Percentiles rank a stretch among this genome's conserved stretches.
Evolutionary conservation across 1,140 invertebrate species (phyloP).

Genomic region (Propsilocerus akamusi): DNA sequence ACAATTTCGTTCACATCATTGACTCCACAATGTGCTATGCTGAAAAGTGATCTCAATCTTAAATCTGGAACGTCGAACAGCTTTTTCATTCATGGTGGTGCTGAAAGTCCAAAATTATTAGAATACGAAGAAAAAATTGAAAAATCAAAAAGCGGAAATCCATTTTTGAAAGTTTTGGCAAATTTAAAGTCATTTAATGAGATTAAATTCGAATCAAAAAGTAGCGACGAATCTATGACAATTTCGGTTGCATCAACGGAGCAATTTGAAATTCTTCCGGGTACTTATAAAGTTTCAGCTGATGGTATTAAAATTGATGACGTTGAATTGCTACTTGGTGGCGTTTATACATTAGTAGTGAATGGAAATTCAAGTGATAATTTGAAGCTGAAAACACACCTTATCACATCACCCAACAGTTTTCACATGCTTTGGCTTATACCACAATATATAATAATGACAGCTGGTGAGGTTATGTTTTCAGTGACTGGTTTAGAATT

Average conservation of each 20-base stretch:
- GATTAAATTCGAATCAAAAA: neutral
- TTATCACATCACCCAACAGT: constrained; percentile 38
- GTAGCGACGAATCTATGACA: neutral
- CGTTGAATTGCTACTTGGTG: constrained; percentile 28
- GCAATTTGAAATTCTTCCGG: constrained; percentile 22
- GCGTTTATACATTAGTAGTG: constrained; percentile 34
- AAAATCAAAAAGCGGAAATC: constrained; percentile 1
- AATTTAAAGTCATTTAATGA: neutral
- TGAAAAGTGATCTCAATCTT: constrained; percentile 11
- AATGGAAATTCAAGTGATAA: constrained; percentile 12
- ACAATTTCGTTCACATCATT: neutral
- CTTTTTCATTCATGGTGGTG: neutral
- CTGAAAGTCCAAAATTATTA: neutral
- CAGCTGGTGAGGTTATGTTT: constrained; percentile 69
- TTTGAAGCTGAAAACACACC: constrained; percentile 7
- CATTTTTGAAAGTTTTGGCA: neutral
- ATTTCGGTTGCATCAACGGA: constrained; percentile 15
- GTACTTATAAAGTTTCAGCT: constrained; percentile 22
- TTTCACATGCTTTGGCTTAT: constrained; percentile 60
- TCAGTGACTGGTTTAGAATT: constrained; percentile 84
- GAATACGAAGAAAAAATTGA: neutral
- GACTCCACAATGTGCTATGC: constrained; percentile 8
- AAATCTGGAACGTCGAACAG: constrained; percentile 10
- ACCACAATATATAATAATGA: constrained; percentile 65
- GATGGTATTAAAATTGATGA: constrained; percentile 15